Conservation (phyloP, 2,888 invertebrate genomes). For the Cryptocephalus moraei region DNA sequence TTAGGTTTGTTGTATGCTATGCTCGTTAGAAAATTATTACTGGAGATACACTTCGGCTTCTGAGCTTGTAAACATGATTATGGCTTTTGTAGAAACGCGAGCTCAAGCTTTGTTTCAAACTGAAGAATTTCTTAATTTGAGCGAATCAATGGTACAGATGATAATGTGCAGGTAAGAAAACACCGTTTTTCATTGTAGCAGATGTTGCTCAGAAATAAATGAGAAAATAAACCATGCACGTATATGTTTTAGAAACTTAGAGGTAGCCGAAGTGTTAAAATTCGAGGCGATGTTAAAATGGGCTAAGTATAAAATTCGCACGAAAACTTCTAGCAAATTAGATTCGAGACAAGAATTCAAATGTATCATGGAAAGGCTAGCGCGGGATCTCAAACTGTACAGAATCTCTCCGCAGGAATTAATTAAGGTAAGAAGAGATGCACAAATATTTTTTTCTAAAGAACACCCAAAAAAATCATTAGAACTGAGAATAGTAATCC, state of each 20-base stretch:
- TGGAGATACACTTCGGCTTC: slow-evolving; percentile 93
- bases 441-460: not conserved
- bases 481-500: not conserved
- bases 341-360: slow-evolving; percentile 84
- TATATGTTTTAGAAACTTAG: slow-evolving; percentile 56
- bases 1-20: slow-evolving; percentile 83
- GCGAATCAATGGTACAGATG: slow-evolving; percentile 92
- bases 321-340: slow-evolving; percentile 67
- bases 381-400: slow-evolving; percentile 79
- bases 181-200: slow-evolving; percentile 1
- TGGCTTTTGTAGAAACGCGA: slow-evolving; percentile 80
- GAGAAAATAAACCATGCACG: too few species aligned
- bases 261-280: slow-evolving; percentile 80
- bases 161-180: slow-evolving; percentile 59
- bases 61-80: slow-evolving; percentile 88
- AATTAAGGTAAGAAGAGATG: slow-evolving; percentile 55
- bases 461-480: not conserved
- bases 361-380: slow-evolving; percentile 85
- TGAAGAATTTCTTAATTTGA: slow-evolving; percentile 74
- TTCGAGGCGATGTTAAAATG: slow-evolving; percentile 90
- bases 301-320: slow-evolving; percentile 76
- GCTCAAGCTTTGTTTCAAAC: slow-evolving; percentile 78
- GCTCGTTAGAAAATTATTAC: slow-evolving; percentile 86
- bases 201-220: not conserved
- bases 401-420: slow-evolving; percentile 88